Evolutionary conservation across 2,797 vertebrate genomes (phyloP).

Genomic region (Fundulus diaphanus): DNA sequence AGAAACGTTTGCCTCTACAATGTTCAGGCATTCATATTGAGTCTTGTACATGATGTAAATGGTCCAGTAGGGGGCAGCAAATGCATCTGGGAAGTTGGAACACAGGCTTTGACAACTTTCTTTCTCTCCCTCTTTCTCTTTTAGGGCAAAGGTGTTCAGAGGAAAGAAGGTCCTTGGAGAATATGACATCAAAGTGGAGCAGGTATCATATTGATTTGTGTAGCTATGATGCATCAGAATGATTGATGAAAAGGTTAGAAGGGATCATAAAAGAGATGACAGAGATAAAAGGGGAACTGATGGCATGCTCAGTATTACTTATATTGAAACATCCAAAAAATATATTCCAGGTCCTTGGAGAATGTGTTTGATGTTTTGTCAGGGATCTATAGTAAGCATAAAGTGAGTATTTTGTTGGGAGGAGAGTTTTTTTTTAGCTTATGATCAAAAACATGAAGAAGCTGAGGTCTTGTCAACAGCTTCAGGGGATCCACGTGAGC

Average conservation of each 20-base stretch:
- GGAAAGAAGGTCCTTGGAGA: slow-evolving; percentile 96
- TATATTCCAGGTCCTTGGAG: not conserved
- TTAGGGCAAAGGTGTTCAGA: slow-evolving; percentile 93
- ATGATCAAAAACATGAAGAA: too few species aligned
- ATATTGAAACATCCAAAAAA: not conserved
- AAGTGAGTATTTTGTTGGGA: too few species aligned
- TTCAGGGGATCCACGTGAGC: too few species aligned
- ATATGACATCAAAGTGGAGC: slow-evolving; percentile 95
- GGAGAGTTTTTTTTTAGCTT: too few species aligned
- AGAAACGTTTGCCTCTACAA: slow-evolving; percentile 28
- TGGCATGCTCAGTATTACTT: slow-evolving; percentile 6
- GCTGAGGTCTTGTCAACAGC: too few species aligned
- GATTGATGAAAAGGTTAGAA: slow-evolving; percentile 9
- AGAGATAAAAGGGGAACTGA: slow-evolving; percentile 30
- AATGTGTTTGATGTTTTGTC: not conserved
- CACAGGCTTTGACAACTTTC: slow-evolving; percentile 13
- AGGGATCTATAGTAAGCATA: not conserved
- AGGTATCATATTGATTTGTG: slow-evolving; percentile 80
- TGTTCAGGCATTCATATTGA: slow-evolving; percentile 55
- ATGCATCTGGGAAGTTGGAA: slow-evolving; percentile 36
- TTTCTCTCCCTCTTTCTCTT: slow-evolving; percentile 11
- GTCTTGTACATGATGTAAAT: not conserved
- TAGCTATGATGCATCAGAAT: slow-evolving; percentile 10
- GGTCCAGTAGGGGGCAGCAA: slow-evolving; percentile 71
- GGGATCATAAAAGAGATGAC: not conserved